phyloP scores from a whole-genome alignment of 2,888 invertebrate species.

The Brachyptera putata region DNA sequence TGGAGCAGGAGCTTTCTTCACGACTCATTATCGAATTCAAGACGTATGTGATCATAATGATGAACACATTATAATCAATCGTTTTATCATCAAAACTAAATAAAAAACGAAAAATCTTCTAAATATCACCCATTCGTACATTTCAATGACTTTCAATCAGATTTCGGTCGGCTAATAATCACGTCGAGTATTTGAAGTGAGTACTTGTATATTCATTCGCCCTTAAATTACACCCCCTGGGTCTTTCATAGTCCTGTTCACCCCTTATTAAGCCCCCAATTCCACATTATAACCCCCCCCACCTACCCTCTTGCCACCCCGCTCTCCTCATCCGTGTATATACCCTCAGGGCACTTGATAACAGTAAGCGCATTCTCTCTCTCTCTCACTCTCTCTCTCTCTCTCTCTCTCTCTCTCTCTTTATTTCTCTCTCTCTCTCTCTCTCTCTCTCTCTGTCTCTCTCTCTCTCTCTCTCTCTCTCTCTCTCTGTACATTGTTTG shows the following conservation, averaged over 20 bases:
- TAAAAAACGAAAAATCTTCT: too few relatives aligned
- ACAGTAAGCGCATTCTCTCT: not conserved
- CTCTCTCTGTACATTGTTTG: too few relatives aligned
- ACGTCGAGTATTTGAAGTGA: not conserved
- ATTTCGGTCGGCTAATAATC: constrained; percentile 9
- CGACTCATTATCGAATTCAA: too few relatives aligned
- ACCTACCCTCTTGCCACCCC: not conserved
- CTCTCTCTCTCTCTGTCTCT: not conserved
- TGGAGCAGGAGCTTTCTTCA: too few relatives aligned
- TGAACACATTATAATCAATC: too few relatives aligned
- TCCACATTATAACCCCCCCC: not conserved
- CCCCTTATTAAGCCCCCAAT: not conserved
- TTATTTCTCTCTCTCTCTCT: not conserved
- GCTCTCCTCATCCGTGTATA: not conserved
- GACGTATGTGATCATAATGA: too few relatives aligned
- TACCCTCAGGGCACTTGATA: too few relatives aligned
- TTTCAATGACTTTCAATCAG: not conserved
- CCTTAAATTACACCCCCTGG: constrained; percentile 15
- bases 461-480: not conserved
- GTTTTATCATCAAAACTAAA: too few relatives aligned
- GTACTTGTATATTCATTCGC: constrained; percentile 7
- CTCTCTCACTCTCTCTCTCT: not conserved
- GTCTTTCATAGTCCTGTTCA: too few relatives aligned
- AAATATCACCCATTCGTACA: too few relatives aligned
- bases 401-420: not conserved